A percentile compares a stretch with the other conserved stretches of the same genome.
Evolutionary conservation across 2,888 invertebrate genomes (phyloP).

Genomic region (Patella depressa): DNA sequence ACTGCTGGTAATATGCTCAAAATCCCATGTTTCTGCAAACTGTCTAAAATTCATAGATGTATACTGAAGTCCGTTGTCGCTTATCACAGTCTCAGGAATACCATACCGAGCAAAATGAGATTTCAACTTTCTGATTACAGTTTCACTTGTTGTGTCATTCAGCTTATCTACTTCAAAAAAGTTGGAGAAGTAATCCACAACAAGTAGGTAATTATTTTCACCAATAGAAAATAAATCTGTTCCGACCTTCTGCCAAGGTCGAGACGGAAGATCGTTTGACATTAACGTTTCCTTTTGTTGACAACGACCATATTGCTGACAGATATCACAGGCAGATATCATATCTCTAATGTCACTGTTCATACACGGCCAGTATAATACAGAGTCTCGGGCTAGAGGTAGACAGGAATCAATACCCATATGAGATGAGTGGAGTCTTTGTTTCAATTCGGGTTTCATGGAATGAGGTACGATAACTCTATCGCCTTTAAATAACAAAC

Average conservation of each 20-base stretch:
- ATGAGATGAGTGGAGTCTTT: too few species aligned
- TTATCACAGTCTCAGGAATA: slow-evolving; percentile 19
- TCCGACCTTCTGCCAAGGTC: too few species aligned
- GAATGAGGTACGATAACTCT: background rate
- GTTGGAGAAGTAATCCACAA: slow-evolving; percentile 17
- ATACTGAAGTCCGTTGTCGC: slow-evolving; percentile 25
- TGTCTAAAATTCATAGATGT: slow-evolving; percentile 16
- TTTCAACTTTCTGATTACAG: background rate
- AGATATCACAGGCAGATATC: too few species aligned
- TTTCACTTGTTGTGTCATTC: background rate
- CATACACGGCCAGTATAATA: too few species aligned
- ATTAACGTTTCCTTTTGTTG: too few species aligned
- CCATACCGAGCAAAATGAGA: slow-evolving; percentile 28
- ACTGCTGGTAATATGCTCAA: slow-evolving; percentile 11
- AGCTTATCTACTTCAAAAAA: slow-evolving; percentile 25
- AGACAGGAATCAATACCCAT: too few species aligned
- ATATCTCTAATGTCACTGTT: too few species aligned
- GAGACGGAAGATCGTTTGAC: background rate
- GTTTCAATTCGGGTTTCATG: too few species aligned
- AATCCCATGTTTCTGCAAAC: slow-evolving; percentile 14
- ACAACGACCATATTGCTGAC: too few species aligned
- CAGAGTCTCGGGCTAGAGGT: too few species aligned
- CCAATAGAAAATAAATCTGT: slow-evolving; percentile 13
- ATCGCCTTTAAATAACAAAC: background rate
- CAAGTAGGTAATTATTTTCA: slow-evolving; percentile 18